Evolutionary conservation across 2,888 invertebrate genomes (phyloP), one percentile per base, ranked within the genome.

Genomic region (Tachina fera): DNA sequence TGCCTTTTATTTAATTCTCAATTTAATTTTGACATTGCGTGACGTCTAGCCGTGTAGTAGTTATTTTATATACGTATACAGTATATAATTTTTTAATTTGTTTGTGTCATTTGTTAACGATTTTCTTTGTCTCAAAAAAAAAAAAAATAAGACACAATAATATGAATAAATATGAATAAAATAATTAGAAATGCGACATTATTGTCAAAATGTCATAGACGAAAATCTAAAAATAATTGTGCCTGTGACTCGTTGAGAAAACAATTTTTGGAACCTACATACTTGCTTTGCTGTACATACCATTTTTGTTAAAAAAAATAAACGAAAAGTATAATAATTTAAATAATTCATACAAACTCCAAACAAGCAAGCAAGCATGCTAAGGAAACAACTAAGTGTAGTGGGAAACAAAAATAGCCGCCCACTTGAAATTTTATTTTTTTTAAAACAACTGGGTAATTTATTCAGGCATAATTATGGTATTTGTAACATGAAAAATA

Each of bases 21-120:
- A 53, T 71, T 60, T 67, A 45, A 61, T 51, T 72, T 77, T 77
- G 83, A 83, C 83, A 67, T 77, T 71, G 77, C 82, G 71, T 82
- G 78, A 61, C 61, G 71, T 65, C 51, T 63, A n/a, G 22, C 16
- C 70, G 31, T 31, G 31, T 31, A 31, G 31, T 31, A 43, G 10
- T 19, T 43, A 47, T 53, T 16, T 43, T 9, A 31, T 31, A 31
- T 31, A 31, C 31, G 6, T 31, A 31, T 31, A 31, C 31, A 31
- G 31, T 31, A 31, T 31, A 31, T 31, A 31, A 31, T 51, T 39
- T 19, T 19, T 60, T 11, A 11, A n/a, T 45, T 49, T 75, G 11
- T 22, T 80, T 72, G 72, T 63, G 56, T 72, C 10, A 11, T 65
- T 58, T 63, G 22, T 56, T 61, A 16, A 19, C 14, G 9, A 13